Evolutionary conservation across 2,113 vertebrate species (phyloP).

Genomic region (Syngnathoides biaculeatus): DNA sequence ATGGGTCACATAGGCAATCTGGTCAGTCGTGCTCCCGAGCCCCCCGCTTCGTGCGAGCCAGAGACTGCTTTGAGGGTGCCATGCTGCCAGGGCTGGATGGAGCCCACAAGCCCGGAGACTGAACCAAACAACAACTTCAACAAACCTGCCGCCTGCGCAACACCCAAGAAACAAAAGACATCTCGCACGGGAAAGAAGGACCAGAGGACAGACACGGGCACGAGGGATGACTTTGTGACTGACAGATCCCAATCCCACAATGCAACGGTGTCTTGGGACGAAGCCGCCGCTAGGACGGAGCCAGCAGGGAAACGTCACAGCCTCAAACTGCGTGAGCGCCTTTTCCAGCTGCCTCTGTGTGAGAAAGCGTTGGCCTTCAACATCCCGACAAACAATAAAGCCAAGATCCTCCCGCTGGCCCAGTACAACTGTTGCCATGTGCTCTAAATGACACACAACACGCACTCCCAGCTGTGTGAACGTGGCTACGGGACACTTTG

Average conservation of each 20-base stretch:
- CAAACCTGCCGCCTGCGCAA: conserved; percentile 29
- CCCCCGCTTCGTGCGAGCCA: conserved; percentile 12
- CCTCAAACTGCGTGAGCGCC: conserved; percentile 72
- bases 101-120: conserved; percentile 7
- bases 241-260: conserved; percentile 32
- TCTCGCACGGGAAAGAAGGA: conserved; percentile 8
- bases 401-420: conserved; percentile 80
- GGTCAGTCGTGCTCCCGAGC: conserved; percentile 14
- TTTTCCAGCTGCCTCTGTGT: conserved; percentile 76
- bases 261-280: conserved; percentile 33
- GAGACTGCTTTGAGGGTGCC: conserved; percentile 42
- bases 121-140: conserved; percentile 69
- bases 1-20: conserved; percentile 33
- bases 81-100: conserved; percentile 54
- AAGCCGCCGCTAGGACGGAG: conserved; percentile 56
- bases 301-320: conserved; percentile 72
- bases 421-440: conserved; percentile 91
- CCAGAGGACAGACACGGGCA: conserved; percentile 6
- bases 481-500: conserved; percentile 7
- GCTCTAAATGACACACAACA: conserved; percentile 57
- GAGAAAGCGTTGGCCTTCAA: conserved; percentile 79
- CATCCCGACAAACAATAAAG: conserved; percentile 76
- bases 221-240: conserved; percentile 34
- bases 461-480: conserved; percentile 9
- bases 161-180: conserved; percentile 29